Percentiles rank a stretch among this genome's conserved stretches.
phyloP scores from a whole-genome alignment of 2,888 invertebrate genomes.

The Euzetes globulus region DNA sequence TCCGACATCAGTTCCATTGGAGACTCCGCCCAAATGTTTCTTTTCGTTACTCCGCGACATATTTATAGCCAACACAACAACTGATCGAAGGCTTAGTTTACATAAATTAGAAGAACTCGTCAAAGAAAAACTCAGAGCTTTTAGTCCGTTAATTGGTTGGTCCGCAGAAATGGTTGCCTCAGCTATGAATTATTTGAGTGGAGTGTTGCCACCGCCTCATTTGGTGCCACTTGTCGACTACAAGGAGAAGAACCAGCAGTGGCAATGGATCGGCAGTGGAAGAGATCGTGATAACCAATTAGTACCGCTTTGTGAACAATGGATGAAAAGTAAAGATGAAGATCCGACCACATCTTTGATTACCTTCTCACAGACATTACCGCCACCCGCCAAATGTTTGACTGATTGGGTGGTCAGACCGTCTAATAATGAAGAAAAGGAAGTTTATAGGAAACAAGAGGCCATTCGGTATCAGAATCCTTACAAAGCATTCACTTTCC shows the following conservation, averaged over 20 bases:
- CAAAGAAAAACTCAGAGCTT: constrained; percentile 29
- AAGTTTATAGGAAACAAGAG: constrained; percentile 54
- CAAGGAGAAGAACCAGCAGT: constrained; percentile 57
- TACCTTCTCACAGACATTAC: constrained; percentile 44
- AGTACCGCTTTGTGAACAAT: constrained; percentile 65
- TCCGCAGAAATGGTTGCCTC: constrained; percentile 28
- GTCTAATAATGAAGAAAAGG: constrained; percentile 63
- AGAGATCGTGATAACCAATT: constrained; percentile 76
- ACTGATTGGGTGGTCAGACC: constrained; percentile 75
- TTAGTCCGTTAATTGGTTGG: constrained; percentile 26
- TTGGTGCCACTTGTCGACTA: constrained; percentile 74
- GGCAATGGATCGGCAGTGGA: constrained; percentile 91
- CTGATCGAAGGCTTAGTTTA: constrained; percentile 68
- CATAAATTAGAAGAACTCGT: constrained; percentile 36
- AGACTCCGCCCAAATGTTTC: constrained; percentile 66
- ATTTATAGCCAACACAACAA: constrained; percentile 64
- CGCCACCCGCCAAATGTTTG: constrained; percentile 54
- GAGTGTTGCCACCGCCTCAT: constrained; percentile 16
- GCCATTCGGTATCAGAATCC: constrained; percentile 74
- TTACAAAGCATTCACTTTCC: constrained; percentile 82
- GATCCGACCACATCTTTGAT: constrained; percentile 39
- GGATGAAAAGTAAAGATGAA: constrained; percentile 54
- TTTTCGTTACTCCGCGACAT: constrained; percentile 78
- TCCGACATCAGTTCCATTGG: neutral
- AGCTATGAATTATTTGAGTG: constrained; percentile 31